phyloP scores from a whole-genome alignment of 2,888 invertebrate genomes.

The Macrophya annulata region DNA sequence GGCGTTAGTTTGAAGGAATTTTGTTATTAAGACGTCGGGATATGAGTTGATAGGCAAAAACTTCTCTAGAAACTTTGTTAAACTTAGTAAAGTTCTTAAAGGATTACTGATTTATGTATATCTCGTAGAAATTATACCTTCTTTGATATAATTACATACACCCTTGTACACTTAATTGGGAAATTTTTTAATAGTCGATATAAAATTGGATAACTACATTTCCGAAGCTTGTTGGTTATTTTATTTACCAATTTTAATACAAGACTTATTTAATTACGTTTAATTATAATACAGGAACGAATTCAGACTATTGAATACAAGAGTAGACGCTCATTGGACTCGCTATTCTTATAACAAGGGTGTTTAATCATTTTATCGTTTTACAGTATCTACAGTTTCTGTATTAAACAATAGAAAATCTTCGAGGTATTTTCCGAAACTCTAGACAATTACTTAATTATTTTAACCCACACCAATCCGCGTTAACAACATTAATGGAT shows the following conservation, averaged over 20 bases:
- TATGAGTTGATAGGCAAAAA: not conserved
- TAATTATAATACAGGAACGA: not conserved
- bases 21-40: not conserved
- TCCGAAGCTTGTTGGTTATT: not conserved
- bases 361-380: constrained; percentile 26
- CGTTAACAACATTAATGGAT: not conserved
- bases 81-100: not conserved
- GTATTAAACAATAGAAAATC: constrained; percentile 4
- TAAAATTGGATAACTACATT: not conserved
- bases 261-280: not conserved
- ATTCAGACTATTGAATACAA: not conserved
- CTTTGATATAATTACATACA: not conserved
- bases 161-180: constrained; percentile 6
- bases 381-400: not conserved
- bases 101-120: not conserved
- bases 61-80: not conserved
- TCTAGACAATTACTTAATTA: constrained; percentile 18
- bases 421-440: not conserved
- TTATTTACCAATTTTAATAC: not conserved
- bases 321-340: not conserved
- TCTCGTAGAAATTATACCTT: not conserved
- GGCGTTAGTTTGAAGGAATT: not conserved
- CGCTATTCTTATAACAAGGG: not conserved
- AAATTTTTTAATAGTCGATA: not conserved
- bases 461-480: too few relatives aligned